Evolutionary conservation across 1,140 invertebrate species (phyloP).

Genomic region (Tribolium castaneum): DNA sequence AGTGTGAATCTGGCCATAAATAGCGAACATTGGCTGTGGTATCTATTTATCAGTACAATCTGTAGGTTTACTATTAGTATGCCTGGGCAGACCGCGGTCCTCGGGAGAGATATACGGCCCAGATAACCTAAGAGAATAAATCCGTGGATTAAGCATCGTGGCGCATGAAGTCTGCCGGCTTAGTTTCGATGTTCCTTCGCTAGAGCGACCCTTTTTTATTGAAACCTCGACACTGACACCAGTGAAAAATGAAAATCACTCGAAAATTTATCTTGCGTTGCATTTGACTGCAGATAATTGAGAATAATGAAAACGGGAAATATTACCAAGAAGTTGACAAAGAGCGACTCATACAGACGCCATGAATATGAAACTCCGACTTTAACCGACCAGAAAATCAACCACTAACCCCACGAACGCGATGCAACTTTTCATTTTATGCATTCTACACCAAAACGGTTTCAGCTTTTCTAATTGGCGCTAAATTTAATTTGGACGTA

Average conservation of each 20-base stretch:
- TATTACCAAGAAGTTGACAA: conserved; percentile 20
- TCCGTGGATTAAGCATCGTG: conserved; percentile 61
- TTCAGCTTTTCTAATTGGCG: not conserved
- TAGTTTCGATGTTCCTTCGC: conserved; percentile 38
- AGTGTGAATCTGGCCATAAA: conserved; percentile 59
- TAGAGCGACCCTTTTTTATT: conserved; percentile 34
- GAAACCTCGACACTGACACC: conserved; percentile 35
- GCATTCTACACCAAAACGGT: not conserved
- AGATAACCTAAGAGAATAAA: conserved; percentile 63
- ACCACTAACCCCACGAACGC: conserved; percentile 28
- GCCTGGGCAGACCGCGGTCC: conserved; percentile 60
- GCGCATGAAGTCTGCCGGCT: conserved; percentile 56
- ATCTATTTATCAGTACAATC: conserved; percentile 64
- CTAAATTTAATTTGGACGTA: conserved; percentile 17
- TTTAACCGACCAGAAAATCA: conserved; percentile 57
- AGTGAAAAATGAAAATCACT: conserved; percentile 32
- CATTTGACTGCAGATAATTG: conserved; percentile 42
- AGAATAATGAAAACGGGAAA: conserved; percentile 45
- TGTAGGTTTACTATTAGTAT: conserved; percentile 64
- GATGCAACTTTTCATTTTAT: conserved; percentile 13
- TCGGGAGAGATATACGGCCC: conserved; percentile 62
- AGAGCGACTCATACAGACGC: conserved; percentile 44
- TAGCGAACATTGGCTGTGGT: conserved; percentile 61
- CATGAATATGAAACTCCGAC: conserved; percentile 54
- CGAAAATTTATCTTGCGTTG: conserved; percentile 19